A percentile compares a stretch with the other conserved stretches of the same genome.
Conservation (phyloP, 2,797 vertebrate genomes). For the Rachycentron canadum region DNA sequence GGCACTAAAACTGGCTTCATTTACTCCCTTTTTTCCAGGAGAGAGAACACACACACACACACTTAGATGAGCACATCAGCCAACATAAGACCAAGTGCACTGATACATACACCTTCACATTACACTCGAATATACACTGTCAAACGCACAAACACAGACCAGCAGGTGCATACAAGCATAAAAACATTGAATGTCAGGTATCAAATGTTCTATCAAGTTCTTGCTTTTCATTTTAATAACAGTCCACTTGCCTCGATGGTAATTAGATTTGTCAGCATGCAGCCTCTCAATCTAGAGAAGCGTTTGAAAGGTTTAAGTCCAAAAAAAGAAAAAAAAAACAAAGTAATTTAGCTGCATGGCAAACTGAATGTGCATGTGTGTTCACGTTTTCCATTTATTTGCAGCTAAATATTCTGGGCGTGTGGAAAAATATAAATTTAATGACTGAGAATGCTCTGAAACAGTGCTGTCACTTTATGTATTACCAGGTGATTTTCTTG, state of each 20-base stretch:
- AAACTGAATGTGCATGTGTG: neutral
- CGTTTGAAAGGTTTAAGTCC: neutral
- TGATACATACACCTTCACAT: slow-evolving; percentile 2
- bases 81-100: slow-evolving; percentile 30
- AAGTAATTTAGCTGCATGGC: slow-evolving; percentile 10
- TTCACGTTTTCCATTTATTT: neutral
- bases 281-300: slow-evolving; percentile 23
- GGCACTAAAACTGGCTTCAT: slow-evolving; percentile 57
- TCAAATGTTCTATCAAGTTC: slow-evolving; percentile 18
- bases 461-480: slow-evolving; percentile 49
- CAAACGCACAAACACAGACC: neutral
- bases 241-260: slow-evolving; percentile 36
- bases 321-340: neutral
- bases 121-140: neutral
- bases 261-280: slow-evolving; percentile 58
- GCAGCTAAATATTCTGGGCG: neutral
- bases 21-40: slow-evolving; percentile 53
- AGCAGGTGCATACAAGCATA: neutral
- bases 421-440: slow-evolving; percentile 26
- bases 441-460: slow-evolving; percentile 31
- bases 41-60: slow-evolving; percentile 33
- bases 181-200: slow-evolving; percentile 5
- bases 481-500: slow-evolving; percentile 50
- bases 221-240: slow-evolving; percentile 29
- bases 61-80: slow-evolving; percentile 15